phyloP scores from a whole-genome alignment of 2,888 invertebrate genomes.

The Tupiocoris notatus region DNA sequence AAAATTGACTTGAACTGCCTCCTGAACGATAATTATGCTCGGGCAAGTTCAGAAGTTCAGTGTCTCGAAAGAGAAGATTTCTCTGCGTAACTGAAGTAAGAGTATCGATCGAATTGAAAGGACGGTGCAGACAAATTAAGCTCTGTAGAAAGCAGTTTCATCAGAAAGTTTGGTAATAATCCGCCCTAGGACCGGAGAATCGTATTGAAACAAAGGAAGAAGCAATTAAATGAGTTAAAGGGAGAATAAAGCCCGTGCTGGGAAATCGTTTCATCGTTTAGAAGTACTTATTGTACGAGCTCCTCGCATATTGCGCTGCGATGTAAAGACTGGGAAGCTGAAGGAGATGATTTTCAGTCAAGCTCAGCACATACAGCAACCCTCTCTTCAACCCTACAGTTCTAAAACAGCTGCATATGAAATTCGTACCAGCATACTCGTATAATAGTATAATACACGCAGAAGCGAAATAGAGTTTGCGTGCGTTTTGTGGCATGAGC shows the following conservation, averaged over 20 bases:
- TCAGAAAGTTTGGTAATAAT: neutral
- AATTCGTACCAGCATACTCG: slow-evolving; percentile 20
- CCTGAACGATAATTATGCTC: too few species aligned
- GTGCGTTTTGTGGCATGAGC: neutral
- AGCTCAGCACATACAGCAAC: too few species aligned
- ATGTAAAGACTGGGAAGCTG: neutral
- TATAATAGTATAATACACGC: neutral
- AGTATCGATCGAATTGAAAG: too few species aligned
- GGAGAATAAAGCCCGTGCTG: neutral
- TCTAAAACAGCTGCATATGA: slow-evolving; percentile 12
- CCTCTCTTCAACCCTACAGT: neutral
- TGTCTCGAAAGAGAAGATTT: too few species aligned
- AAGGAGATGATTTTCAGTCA: too few species aligned
- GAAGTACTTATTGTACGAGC: neutral
- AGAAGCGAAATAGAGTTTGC: neutral
- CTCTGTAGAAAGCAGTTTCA: neutral
- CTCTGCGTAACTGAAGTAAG: too few species aligned
- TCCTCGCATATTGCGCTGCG: neutral
- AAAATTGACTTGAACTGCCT: too few species aligned
- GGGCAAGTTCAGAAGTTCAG: too few species aligned
- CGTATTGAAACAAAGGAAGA: neutral
- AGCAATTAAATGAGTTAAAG: neutral
- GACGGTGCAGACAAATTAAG: too few species aligned
- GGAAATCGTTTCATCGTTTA: neutral
- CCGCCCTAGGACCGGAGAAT: neutral